A percentile compares a stretch with the other conserved stretches of the same genome.
phyloP scores from a whole-genome alignment of 2,888 invertebrate species.

The Macroteleia sp. region DNA sequence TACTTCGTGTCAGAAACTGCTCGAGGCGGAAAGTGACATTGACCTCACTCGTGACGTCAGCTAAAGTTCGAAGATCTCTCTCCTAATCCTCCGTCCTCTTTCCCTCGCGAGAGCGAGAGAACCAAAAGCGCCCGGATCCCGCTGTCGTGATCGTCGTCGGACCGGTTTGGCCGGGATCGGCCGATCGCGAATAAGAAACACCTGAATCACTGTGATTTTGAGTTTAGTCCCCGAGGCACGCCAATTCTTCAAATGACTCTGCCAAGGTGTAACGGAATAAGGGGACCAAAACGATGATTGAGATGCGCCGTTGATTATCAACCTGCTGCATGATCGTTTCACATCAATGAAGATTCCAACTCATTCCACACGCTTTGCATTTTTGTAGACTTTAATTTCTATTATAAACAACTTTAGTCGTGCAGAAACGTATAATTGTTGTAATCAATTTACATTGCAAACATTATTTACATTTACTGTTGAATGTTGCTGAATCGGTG shows the following conservation, averaged over 20 bases:
- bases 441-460: too few relatives aligned
- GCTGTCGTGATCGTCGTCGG: conserved; percentile 55
- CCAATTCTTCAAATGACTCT: conserved; percentile 51
- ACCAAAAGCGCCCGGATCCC: conserved; percentile 51
- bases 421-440: too few relatives aligned
- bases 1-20: conserved; percentile 39
- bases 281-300: conserved; percentile 40
- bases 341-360: conserved; percentile 23
- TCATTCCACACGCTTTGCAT: not conserved
- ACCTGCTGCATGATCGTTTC: conserved; percentile 33
- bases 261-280: conserved; percentile 24
- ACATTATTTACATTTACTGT: too few relatives aligned
- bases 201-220: conserved; percentile 62
- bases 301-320: conserved; percentile 37
- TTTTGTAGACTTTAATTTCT: conserved; percentile 3
- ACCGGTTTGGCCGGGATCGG: conserved; percentile 59
- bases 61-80: conserved; percentile 52
- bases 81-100: conserved; percentile 38
- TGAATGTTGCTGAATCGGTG: too few relatives aligned
- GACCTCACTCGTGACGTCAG: conserved; percentile 54
- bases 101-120: conserved; percentile 28
- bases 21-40: conserved; percentile 58
- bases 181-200: conserved; percentile 59
- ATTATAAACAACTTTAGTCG: too few relatives aligned
- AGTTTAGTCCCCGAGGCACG: conserved; percentile 54